Evolutionary conservation across 2,113 vertebrate genomes (phyloP), one percentile per base, ranked within the genome.

Genomic region (Herpetotheres cachinnans): DNA sequence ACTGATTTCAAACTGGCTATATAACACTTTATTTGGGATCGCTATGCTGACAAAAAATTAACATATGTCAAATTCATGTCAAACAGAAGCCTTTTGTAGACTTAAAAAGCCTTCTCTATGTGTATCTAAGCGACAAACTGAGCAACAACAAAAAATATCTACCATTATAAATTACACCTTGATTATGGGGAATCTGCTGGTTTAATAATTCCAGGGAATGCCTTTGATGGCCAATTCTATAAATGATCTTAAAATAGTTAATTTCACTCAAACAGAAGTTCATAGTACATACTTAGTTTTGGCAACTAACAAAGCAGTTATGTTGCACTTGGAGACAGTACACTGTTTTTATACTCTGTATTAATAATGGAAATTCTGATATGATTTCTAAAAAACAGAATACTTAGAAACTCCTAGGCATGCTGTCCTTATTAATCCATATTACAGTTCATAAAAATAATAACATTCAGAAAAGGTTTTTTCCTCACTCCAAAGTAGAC

Each of bases 181-280:
- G 0, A 44, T 59, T 32, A 25, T 4, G 30, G 11, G 40, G 40
- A 86, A 81, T 46, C 40, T 89, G 49, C 40, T 72, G 46, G 19
- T 56, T 42, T 49, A 80, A 29, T 25, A 42, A 92, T 77, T 73
- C 49, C 86, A 77, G 13, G 62, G 62, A 80, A 88, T 70, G 32
- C 58, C 49, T 74, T 69, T n/a, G 25, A 21, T 29, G 62, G 17
- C 34, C 58, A 77, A 94, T 86, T 78, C 74, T 63, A 49, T 46
- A 17, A 4, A 56, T 27, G 26, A 89, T 13, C 38, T 66, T 82
- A 24, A 85, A 83, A 32, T 13, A 47, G 50, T 47, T 86, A 22
- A 63, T 55, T 89, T 86, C 85, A 89, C 76, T 83, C 79, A 40
- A 89, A 87, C 24, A 29, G 30, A 83, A 96, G 34, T 81, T 96